Base-by-base conservation (phyloP, 2,888 invertebrate species). In the Leptodirus hochenwartii region DNA sequence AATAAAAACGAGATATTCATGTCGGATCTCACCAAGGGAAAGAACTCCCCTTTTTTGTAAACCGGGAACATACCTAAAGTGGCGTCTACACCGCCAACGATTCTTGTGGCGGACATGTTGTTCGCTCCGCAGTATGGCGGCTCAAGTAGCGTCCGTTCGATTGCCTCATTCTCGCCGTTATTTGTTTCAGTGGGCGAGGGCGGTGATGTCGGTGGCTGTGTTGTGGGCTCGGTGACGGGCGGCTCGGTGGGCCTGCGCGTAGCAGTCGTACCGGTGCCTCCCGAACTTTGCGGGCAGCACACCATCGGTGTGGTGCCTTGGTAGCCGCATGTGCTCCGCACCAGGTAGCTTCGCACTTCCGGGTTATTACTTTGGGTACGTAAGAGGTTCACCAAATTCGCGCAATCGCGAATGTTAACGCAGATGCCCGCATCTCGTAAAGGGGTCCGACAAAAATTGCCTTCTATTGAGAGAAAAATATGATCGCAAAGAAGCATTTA, bases 41-140 rank as follows among this genome's bases (percentile, higher is more conserved):
- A n/a, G 20, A 20, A 8, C n/a, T 20, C n/a, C 8, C n/a, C 20
- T 20, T 9, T 20, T 8, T 20, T 20, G 20, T 9, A 22, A n/a
- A 22, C 3, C 11, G 11, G 15, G 11, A 16, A 34, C 50, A 54
- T 49, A 71, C 74, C 71, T 35, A 69, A 53, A 28, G 61, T 56
- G 4, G 79, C 73, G 5, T 68, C 61, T 1, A 62, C 51, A 1
- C 85, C 85, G 4, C 78, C 79, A 1, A 85, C 79, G 2, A 84
- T 67, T 39, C 72, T 63, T 17, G 59, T 58, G 41, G 64, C 62
- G 0, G 61, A 45, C 0, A 56, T 56, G 36, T 66, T 63, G 23
- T 65, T 68, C 29, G 54, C 43, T 1, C 82, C 82, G 40, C 82
- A 82, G 0, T 66, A 50, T 0, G 69, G 47, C 41, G 58, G 29